Conservation (phyloP, 2,113 vertebrate species). For the Apus apus region DNA sequence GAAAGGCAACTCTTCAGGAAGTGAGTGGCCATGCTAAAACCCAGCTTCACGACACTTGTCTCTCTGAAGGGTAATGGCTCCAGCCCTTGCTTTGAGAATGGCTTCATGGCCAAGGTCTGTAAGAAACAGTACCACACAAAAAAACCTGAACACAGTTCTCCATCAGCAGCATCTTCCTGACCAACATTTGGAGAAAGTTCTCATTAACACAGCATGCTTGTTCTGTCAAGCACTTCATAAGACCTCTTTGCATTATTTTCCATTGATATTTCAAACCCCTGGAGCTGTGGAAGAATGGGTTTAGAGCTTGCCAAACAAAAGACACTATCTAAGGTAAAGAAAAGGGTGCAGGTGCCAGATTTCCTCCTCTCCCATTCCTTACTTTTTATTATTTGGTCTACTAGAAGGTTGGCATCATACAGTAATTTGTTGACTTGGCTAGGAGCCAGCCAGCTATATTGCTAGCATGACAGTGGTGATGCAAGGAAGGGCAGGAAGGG, state of each 20-base stretch:
- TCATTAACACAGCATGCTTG: fast-evolving
- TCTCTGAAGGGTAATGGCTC: neutral
- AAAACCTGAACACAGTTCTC: neutral
- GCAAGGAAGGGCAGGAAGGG: neutral
- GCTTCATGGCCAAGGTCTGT: neutral
- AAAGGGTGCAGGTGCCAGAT: neutral
- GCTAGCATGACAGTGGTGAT: neutral
- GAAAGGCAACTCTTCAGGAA: neutral
- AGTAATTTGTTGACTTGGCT: neutral
- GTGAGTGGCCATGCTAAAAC: neutral
- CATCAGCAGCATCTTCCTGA: neutral
- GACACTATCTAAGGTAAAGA: neutral
- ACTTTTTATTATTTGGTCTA: neutral
- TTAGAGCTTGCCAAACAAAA: neutral
- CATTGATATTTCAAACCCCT: neutral
- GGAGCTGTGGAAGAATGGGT: neutral
- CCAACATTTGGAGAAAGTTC: neutral
- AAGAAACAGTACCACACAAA: neutral
- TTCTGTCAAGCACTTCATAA: neutral
- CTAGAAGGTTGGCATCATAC: neutral
- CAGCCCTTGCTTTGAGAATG: neutral
- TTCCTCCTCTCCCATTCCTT: neutral
- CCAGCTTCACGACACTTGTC: neutral
- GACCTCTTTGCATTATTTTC: neutral
- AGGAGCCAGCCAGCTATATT: neutral